Evolutionary conservation across 1,140 invertebrate genomes (phyloP), one percentile per base, ranked within the genome.

Genomic region (Cataglyphis hispanica): DNA sequence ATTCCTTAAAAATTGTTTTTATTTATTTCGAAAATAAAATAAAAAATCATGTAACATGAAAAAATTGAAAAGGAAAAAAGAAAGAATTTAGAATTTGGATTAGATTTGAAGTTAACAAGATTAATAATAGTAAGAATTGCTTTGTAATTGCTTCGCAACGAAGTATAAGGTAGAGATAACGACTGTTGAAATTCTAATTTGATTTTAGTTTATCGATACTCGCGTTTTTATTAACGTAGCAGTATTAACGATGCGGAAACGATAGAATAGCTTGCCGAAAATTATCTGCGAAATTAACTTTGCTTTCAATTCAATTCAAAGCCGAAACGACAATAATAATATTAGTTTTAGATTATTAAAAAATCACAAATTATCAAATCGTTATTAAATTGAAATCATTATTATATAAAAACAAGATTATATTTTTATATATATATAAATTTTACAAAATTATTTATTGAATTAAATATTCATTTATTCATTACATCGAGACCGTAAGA

Each of bases 331-430:
- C 1, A 7, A 11, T 11, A 2, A 43, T 22, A 37, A 58, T 74
- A 58, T 74, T 50, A 16, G 3, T 50, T 50, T 70, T 11, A 46
- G 0, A 69, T n/a, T 40, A 10, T 58, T 34, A 58, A 34, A 10
- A 56, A 50, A 50, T 46, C 7, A 46, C 7, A 46, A 46, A 22
- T 27, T 69, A 19, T 63, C 1, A 70, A 31, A 56, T 56, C 6
- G n/a, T 56, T 10, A 19, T 72, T 34, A 34, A 11, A 31, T 27
- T 70, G 2, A 1, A 31, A 13, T n/a, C n/a, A n/a, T n/a, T n/a
- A 70, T 31, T 70, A 31, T 31, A 31, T 31, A n/a, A 70, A 50
- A 70, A 70, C 25, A 25, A 70, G 8, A 50, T 50, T 46, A 70
- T 22, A 13, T 43, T 46, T 46, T 46, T 46, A 13, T 13, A 1